Conservation (phyloP, 2,113 vertebrate genomes). For the Sander vitreus region DNA sequence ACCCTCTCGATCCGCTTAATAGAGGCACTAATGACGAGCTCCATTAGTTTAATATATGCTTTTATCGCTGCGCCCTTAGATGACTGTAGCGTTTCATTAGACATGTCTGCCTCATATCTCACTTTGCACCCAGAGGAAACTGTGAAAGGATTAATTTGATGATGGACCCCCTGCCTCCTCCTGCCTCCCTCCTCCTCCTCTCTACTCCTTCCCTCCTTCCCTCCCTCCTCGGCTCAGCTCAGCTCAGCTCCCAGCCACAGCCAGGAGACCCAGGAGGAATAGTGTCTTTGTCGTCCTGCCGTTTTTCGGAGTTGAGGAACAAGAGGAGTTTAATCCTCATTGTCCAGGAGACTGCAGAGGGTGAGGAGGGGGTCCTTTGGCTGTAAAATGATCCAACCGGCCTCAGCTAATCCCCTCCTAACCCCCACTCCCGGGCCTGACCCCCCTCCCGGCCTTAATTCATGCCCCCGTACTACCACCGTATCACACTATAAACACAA, state of each 20-base stretch:
- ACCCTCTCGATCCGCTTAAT: slow-evolving; percentile 72
- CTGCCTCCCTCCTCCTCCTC: slow-evolving; percentile 47
- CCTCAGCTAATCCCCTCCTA: slow-evolving; percentile 79
- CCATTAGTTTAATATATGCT: slow-evolving; percentile 79
- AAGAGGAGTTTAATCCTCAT: slow-evolving; percentile 88
- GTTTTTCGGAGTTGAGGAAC: slow-evolving; percentile 85
- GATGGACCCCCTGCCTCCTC: slow-evolving; percentile 80
- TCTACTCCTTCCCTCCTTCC: slow-evolving; percentile 26
- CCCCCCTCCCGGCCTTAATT: slow-evolving; percentile 69
- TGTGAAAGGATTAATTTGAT: slow-evolving; percentile 84
- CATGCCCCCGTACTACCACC: slow-evolving; percentile 50
- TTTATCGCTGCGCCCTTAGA: slow-evolving; percentile 80
- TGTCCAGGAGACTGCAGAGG: slow-evolving; percentile 83
- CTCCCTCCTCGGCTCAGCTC: slow-evolving; percentile 48
- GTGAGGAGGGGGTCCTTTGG: slow-evolving; percentile 79
- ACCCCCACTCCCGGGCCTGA: slow-evolving; percentile 71
- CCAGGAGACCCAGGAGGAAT: slow-evolving; percentile 79
- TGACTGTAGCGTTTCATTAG: slow-evolving; percentile 81
- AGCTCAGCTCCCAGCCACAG: slow-evolving; percentile 73
- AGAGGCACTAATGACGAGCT: slow-evolving; percentile 77
- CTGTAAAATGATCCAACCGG: slow-evolving; percentile 88
- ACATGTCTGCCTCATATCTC: slow-evolving; percentile 83
- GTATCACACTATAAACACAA: slow-evolving; percentile 57
- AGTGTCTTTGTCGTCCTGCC: slow-evolving; percentile 83
- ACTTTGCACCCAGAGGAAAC: slow-evolving; percentile 82